Evolutionary conservation across 2,888 invertebrate genomes (phyloP), one percentile per base, ranked within the genome.

Genomic region (Trichogramma evanescens): DNA sequence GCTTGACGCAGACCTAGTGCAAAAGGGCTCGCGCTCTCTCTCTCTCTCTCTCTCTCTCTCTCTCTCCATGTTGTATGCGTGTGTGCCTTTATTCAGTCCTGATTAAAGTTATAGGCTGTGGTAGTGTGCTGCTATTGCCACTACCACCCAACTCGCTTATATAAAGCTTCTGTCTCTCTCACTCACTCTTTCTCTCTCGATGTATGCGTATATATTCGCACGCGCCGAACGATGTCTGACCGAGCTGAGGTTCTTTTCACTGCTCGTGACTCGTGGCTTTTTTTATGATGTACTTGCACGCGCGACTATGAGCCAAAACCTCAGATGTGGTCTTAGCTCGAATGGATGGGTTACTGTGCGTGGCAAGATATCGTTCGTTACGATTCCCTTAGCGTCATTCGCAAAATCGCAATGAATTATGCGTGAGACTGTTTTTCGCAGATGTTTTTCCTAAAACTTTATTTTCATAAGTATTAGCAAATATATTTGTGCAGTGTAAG

Each of bases 71-170:
- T 49, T 40, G 50, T 53, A 40, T 49, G 50, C 43, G 48, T 73
- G 73, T 54, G 58, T n/a, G 52, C 71, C 69, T 75, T 74, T 74
- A 74, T 75, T 74, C 74, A 71, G 69, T 69, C 71, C 72, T 76
- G 74, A 77, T 77, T 76, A 75, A 75, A 77, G 74, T 75, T 73
- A 76, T 76, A 72, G 75, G 72, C 62, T 49, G 45, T 51, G 43
- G 52, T 45, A 43, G 43, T 13, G 48, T 10, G 26, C 26, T 26
- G 26, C 26, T 26, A 26, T 26, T 26, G 26, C 26, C 26, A 26
- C 26, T 26, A 26, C 26, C 26, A 26, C 26, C 26, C 50, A 48
- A 44, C 48, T 48, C 40, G 43, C 54, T 26, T 26, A 26, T 26
- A 26, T 26, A 26, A 26, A 26, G 26, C 26, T 26, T 10, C 46